Base-by-base conservation (phyloP, 2,888 invertebrate species). In the Tricholauxania praeusta region DNA sequence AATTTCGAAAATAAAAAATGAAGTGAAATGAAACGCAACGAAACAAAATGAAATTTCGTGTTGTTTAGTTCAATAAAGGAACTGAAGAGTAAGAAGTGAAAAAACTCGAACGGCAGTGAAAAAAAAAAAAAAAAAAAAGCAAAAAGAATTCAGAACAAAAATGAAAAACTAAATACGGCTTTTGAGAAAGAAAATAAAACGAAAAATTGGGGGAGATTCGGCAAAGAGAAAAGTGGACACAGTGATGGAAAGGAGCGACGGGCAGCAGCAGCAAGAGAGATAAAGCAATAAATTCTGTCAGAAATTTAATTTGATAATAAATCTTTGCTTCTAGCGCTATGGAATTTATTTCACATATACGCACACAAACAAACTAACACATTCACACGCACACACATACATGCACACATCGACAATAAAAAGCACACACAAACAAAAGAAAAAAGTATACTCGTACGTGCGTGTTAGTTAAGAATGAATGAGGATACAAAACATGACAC, bases 281-380 rank as follows among this genome's bases (percentile, higher is more conserved):
- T 88, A 88, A 87, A 87, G 87, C 87, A 88, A 88, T 88, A 88
- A 87, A 87, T 88, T 87, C 86, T 87, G 87, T 87, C 88, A 87
- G 87, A 87, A 88, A 88, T 88, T 88, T 88, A 88, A 88, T 88
- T 88, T 88, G 87, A 86, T 87, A 86, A 87, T 88, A 88, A 88
- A 88, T 88, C 87, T 88, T 85, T 84, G 83, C 86, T 86, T 84
- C 86, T 87, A 87, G 87, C 86, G 86, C 85, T 85, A 82, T 83
- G 86, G 86, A 86, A 86, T 87, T 87, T 87, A 86, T 86, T 78
- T 87, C 81, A 80, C 82, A 81, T 74, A 81, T 75, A 81, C 79
- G 79, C 77, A 74, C 77, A 74, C 59, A 63, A 71, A 73, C 49
- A 69, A 55, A 71, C 65, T 68, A 28, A 52, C 68, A 72, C 14